Percentiles rank a stretch among this genome's conserved stretches.
Conservation (phyloP, 2,113 vertebrate genomes). For the Nansenia antarctica region DNA sequence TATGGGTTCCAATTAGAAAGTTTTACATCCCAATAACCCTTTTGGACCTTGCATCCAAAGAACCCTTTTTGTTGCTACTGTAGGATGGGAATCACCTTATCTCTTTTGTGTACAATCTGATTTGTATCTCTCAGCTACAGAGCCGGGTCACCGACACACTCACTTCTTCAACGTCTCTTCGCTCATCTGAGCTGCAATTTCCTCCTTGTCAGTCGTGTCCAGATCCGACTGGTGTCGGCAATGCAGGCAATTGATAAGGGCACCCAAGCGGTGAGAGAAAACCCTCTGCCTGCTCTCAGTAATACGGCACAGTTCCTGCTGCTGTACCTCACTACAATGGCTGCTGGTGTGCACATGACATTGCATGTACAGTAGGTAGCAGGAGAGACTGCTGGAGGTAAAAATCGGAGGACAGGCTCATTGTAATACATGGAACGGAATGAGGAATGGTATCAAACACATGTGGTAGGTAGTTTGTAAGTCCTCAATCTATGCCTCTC, state of each 20-base stretch:
- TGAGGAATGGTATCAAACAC: too few species aligned
- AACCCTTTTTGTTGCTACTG: too few species aligned
- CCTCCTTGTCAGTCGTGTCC: conserved; percentile 8
- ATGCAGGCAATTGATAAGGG: conserved; percentile 17
- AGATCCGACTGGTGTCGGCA: not conserved
- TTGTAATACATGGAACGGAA: too few species aligned
- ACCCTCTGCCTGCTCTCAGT: not conserved
- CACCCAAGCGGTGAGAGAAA: not conserved
- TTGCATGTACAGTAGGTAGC: too few species aligned
- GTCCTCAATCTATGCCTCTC: not conserved
- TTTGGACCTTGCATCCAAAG: too few species aligned
- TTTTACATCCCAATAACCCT: too few species aligned
- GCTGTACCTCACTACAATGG: not conserved
- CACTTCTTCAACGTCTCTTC: not conserved
- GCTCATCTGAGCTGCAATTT: conserved; percentile 7
- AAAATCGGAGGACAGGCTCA: too few species aligned
- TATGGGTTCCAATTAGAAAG: too few species aligned
- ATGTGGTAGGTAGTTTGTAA: not conserved
- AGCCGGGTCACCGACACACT: not conserved
- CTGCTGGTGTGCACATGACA: too few species aligned
- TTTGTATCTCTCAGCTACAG: not conserved
- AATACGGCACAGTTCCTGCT: not conserved
- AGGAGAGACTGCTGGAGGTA: too few species aligned
- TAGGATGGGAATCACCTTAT: too few species aligned
- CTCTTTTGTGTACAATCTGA: not conserved